phyloP scores from a whole-genome alignment of 1,140 invertebrate species.

The Penaeus vannamei region DNA sequence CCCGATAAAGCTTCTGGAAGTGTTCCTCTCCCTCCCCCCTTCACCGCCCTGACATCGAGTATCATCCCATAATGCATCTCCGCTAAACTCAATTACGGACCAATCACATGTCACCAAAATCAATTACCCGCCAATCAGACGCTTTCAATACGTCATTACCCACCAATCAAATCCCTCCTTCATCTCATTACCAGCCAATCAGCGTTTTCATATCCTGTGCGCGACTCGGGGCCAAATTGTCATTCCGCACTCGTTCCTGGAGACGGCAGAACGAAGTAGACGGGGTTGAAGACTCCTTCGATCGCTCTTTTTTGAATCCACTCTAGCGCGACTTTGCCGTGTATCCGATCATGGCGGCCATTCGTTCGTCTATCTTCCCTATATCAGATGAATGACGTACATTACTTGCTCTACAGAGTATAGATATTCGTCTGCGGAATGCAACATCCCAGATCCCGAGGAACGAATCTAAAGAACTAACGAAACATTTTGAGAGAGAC shows the following conservation, averaged over 20 bases:
- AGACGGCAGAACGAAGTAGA: background rate
- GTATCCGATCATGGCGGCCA: too few species aligned
- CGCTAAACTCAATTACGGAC: constrained; percentile 67
- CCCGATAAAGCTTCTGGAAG: background rate
- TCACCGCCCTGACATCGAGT: constrained; percentile 12
- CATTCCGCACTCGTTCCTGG: constrained; percentile 37
- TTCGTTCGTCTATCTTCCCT: too few species aligned
- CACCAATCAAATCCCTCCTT: constrained; percentile 68
- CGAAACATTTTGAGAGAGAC: constrained; percentile 32
- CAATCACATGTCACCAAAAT: constrained; percentile 68
- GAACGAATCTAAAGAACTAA: too few species aligned
- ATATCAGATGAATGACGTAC: too few species aligned
- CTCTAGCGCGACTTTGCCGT: too few species aligned
- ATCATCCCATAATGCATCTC: constrained; percentile 67
- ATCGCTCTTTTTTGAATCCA: too few species aligned
- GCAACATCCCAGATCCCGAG: too few species aligned
- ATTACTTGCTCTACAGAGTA: too few species aligned
- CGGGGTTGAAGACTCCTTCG: background rate
- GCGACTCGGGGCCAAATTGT: constrained; percentile 55
- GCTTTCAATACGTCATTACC: constrained; percentile 69
- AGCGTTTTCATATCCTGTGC: constrained; percentile 63
- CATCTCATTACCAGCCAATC: constrained; percentile 68
- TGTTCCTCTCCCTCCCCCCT: constrained; percentile 1
- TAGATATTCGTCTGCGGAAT: too few species aligned
- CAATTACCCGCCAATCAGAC: constrained; percentile 67